These are phyloP conservation scores for Cerastis leucographa DNA, from an alignment of 2,888 invertebrate genomes.

Conservation along the genomic window DNA sequence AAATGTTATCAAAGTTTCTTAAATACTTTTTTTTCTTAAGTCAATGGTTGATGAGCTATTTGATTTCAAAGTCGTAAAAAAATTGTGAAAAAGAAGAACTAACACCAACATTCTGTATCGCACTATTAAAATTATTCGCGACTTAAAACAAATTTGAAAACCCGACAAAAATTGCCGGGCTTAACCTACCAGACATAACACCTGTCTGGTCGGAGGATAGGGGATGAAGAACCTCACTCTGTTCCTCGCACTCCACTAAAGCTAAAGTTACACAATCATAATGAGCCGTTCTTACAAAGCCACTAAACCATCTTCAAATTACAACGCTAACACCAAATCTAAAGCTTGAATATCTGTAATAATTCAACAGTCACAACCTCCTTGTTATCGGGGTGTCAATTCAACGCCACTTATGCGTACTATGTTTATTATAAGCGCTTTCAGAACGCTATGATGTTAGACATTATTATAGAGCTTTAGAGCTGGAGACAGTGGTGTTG, in stretches of 20 bases:
- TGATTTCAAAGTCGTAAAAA: no score
- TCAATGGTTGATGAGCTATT: no score
- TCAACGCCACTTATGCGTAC: slow-evolving; percentile 18
- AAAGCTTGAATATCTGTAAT: slow-evolving; percentile 21
- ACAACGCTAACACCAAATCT: slow-evolving; percentile 7
- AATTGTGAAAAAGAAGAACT: not conserved
- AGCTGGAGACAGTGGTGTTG: no score
- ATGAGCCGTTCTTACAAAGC: not conserved
- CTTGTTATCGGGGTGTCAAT: slow-evolving; percentile 54
- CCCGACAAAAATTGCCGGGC: no score
- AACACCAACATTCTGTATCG: not conserved
- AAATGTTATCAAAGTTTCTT: no score
- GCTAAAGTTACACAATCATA: not conserved
- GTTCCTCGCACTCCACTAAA: not conserved
- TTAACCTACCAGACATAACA: not conserved
- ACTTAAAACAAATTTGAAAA: not conserved
- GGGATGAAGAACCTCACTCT: not conserved
- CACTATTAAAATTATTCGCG: not conserved
- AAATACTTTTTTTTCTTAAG: no score
- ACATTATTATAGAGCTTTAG: slow-evolving; percentile 13
- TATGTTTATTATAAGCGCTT: slow-evolving; percentile 36
- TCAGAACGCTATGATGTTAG: not conserved
- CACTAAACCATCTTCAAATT: slow-evolving; percentile 26
- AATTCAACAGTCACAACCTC: slow-evolving; percentile 32
- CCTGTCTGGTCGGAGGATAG: not conserved